Base-by-base conservation (phyloP, 2,797 vertebrate species). In the Acipenser oxyrinchus region DNA sequence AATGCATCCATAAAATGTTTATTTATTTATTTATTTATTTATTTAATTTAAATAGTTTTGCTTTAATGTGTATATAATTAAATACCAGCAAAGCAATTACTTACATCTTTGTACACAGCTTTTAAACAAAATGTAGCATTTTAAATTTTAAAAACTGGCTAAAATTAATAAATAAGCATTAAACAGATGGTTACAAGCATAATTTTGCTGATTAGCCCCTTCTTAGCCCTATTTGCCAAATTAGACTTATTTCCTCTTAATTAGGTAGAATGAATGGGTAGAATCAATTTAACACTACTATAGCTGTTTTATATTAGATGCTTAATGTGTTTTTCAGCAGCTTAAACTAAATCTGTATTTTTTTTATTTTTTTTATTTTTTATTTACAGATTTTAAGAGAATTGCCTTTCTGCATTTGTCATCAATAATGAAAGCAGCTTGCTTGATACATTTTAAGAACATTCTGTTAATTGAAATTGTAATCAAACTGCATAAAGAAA, bases 221-320 rank as follows among this genome's bases (percentile, higher is more conserved):
- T 76, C 70, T 68, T 69, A 67, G 51, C 63, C 66, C 70, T 66
- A 71, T 72, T 83, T 76, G 72, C 78, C 71, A 69, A 68, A 67
- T 72, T 68, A 58, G 66, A 58, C 61, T 73, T 75, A 66, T 51
- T 77, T 75, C 62, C 71, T 75, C 65, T 68, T 77, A 76, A 73
- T 76, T 78, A 78, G 68, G 61, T 52, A 72, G 62, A 75, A 68
- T 74, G 73, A 74, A 78, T 79, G 71, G 74, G 58, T 61, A 71
- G 68, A 74, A 80, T 74, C 72, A 74, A 79, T 77, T 75, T 64
- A 78, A 70, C 71, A 75, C 53, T 65, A 59, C 60, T 69, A 49
- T 37, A 48, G 62, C 55, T 71, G 57, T 68, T 74, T 69, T 68
- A n/a, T 67, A 63, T 69, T 69, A 74, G 72, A 71, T 75, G 65